Evolutionary conservation across 1,140 invertebrate species (phyloP).

Genomic region (Steinernema khuongi): DNA sequence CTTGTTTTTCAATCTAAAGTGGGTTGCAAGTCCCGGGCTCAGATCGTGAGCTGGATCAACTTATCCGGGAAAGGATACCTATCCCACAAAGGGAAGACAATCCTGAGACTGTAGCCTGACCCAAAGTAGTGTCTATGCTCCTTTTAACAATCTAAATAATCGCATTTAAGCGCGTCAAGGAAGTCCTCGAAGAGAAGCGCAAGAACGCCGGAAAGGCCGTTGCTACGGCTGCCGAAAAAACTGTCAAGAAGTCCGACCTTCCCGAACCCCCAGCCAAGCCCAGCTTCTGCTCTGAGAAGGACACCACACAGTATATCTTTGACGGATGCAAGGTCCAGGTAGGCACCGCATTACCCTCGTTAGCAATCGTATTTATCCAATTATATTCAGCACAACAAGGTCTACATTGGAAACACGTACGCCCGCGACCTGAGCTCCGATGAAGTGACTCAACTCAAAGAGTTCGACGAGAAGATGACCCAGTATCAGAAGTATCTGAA

Average conservation of each 20-base stretch:
- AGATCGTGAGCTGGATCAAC: too few relatives aligned
- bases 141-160: neutral
- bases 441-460: slow-evolving; percentile 46
- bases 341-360: neutral
- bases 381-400: slow-evolving; percentile 46
- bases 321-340: slow-evolving; percentile 45
- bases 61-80: neutral
- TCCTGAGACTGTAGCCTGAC: slow-evolving; percentile 5
- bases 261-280: slow-evolving; percentile 41
- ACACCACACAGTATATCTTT: slow-evolving; percentile 57
- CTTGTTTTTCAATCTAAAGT: too few relatives aligned
- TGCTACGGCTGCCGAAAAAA: slow-evolving; percentile 2
- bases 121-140: slow-evolving; percentile 21
- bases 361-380: neutral
- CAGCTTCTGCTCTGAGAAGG: slow-evolving; percentile 47
- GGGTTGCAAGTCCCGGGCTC: too few relatives aligned
- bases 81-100: neutral
- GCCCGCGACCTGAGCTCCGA: slow-evolving; percentile 46
- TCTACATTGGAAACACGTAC: slow-evolving; percentile 49
- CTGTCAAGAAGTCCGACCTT: neutral
- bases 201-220: neutral
- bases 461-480: slow-evolving; percentile 44
- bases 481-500: slow-evolving; percentile 36
- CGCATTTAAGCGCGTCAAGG: slow-evolving; percentile 11
- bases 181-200: slow-evolving; percentile 23